Evolutionary conservation across 1,140 invertebrate species (phyloP), one percentile per base, ranked within the genome.

Genomic region (Drosophila sturtevanti): DNA sequence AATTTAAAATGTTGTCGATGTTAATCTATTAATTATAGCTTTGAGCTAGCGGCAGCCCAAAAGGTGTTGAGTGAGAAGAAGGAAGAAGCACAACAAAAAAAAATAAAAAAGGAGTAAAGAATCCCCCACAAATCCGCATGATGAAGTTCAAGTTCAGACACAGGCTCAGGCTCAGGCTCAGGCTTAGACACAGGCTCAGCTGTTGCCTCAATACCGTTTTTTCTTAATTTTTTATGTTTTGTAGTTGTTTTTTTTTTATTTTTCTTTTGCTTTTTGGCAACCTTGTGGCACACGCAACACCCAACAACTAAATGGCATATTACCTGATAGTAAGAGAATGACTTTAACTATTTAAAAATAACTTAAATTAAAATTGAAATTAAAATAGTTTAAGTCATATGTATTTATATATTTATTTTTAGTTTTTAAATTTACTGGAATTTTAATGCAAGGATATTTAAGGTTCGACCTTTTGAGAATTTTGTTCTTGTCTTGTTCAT

Each of bases 1-100:
- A 89, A 89, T 89, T 89, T 89, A 89, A 89, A 89, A 89, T 84
- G 85, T 89, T 89, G 84, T 86, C 82, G 84, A 89, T 89, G 84
- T 74, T 89, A 89, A 89, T 89, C 84, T 89, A 89, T 89, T 89
- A 89, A 89, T 89, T 89, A 89, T 89, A 84, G 84, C 72, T 71
- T 69, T 77, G 58, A 77, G 73, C 77, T 79, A 79, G 86, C 84
- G 72, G 85, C 79, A 89, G 82, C 78, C 82, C 75, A 84, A 89
- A 77, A 89, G 84, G 84, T 87, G 84, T 87, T 89, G 84, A 87
- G 59, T 77, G 78, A 65, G 27, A 31, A 31, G 22, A 38, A 44
- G 61, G 55, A 58, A 52, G 1, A 18, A 14, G 37, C n/a, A n/a
- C n/a, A n/a, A n/a, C n/a, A n/a, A n/a, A n/a, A n/a, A n/a, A n/a